These are phyloP conservation scores for Poecilia latipinna DNA, from an alignment of 2,113 vertebrate species.

Conservation along the genomic window DNA sequence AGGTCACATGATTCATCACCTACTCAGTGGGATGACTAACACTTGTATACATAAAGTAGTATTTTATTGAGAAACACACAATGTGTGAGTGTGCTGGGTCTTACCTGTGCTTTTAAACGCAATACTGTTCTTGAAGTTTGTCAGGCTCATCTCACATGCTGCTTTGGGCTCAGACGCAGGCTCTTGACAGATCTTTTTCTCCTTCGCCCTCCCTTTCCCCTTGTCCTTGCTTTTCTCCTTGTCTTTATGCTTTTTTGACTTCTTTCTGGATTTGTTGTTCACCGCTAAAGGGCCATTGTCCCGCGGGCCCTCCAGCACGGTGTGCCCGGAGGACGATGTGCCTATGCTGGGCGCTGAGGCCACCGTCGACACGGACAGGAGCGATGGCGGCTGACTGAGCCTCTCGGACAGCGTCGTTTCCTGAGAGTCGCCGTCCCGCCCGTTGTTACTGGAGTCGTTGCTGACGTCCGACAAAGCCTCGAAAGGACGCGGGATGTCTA, in stretches of 20 bases:
- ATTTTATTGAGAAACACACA: slow-evolving; percentile 30
- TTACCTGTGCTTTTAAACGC: slow-evolving; percentile 84
- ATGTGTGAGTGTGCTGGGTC: background rate
- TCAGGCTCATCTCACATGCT: slow-evolving; percentile 73
- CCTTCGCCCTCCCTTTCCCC: slow-evolving; percentile 60
- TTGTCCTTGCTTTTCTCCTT: slow-evolving; percentile 86
- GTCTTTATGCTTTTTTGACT: slow-evolving; percentile 95
- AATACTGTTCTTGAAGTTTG: slow-evolving; percentile 74
- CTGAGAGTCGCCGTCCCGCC: slow-evolving; percentile 85
- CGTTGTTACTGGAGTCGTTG: slow-evolving; percentile 88
- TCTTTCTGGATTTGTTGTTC: slow-evolving; percentile 88
- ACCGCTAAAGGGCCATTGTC: slow-evolving; percentile 69
- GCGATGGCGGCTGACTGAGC: slow-evolving; percentile 74
- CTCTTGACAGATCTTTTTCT: slow-evolving; percentile 66
- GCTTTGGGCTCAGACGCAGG: slow-evolving; percentile 67
- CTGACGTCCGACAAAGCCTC: slow-evolving; percentile 90
- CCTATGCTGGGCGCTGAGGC: slow-evolving; percentile 17
- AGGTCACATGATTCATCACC: slow-evolving; percentile 33
- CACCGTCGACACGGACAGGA: slow-evolving; percentile 41
- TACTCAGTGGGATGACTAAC: slow-evolving; percentile 54
- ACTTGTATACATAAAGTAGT: background rate
- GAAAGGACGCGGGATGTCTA: slow-evolving; percentile 85
- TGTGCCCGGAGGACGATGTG: slow-evolving; percentile 50
- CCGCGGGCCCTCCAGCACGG: slow-evolving; percentile 51
- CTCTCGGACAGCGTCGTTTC: slow-evolving; percentile 77